These are phyloP conservation scores for Chaetogeoica ovagalla DNA, from an alignment of 2,888 invertebrate genomes.

Conservation along the genomic window DNA sequence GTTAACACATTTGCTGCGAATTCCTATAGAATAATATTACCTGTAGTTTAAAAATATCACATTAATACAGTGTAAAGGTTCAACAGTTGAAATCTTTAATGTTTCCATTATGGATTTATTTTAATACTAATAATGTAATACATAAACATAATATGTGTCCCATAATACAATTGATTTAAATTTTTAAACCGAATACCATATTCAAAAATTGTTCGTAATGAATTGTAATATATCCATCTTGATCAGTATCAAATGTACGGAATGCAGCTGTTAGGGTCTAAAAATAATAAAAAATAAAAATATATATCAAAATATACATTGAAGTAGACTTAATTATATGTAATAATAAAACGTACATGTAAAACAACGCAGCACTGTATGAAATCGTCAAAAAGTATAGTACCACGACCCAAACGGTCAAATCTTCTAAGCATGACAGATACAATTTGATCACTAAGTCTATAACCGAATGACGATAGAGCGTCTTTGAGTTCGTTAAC, in stretches of 20 bases:
- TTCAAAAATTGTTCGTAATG: conserved; percentile 94
- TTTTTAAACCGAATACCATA: conserved; percentile 69
- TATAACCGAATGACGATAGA: conserved; percentile 85
- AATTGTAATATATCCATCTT: conserved; percentile 93
- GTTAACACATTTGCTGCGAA: background rate
- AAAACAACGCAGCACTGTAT: conserved; percentile 93
- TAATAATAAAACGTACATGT: conserved; percentile 72
- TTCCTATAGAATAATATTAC: conserved; percentile 3
- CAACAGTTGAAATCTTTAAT: background rate
- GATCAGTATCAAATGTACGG: conserved; percentile 83
- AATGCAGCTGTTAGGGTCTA: conserved; percentile 52
- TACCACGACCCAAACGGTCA: conserved; percentile 85
- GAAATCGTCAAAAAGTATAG: conserved; percentile 96
- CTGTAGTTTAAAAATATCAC: conserved; percentile 33
- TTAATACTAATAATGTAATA: background rate
- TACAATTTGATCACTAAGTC: conserved; percentile 80
- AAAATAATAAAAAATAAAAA: background rate
- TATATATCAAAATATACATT: background rate
- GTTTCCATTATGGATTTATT: background rate
- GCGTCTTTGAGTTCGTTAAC: conserved; percentile 87
- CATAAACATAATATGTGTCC: background rate
- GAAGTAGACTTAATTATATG: background rate
- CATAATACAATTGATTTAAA: conserved; percentile 47
- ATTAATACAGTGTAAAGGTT: background rate
- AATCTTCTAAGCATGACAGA: conserved; percentile 86